Conservation (phyloP, 2,888 invertebrate species). For the Oscheius sp. region DNA sequence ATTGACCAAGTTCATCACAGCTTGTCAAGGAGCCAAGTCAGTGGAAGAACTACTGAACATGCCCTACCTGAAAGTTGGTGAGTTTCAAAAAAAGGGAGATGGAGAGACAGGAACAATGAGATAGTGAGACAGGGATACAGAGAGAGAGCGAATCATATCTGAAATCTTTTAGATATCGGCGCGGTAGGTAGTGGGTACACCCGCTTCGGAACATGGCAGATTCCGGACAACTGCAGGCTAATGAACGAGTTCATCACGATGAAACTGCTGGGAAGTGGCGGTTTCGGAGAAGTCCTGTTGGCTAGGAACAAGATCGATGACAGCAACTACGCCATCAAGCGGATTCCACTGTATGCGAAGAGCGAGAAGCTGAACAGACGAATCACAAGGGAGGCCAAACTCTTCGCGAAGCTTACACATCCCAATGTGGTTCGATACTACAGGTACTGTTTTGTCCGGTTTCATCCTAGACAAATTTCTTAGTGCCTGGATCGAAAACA, state of each 20-base stretch:
- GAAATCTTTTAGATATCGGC: constrained; percentile 16
- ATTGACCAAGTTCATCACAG: constrained; percentile 41
- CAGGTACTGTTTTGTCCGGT: constrained; percentile 16
- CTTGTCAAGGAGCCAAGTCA: constrained; percentile 49
- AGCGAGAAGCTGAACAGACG: constrained; percentile 85
- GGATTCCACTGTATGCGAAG: constrained; percentile 44
- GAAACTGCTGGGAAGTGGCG: constrained; percentile 83
- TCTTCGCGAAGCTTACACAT: constrained; percentile 91
- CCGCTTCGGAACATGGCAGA: constrained; percentile 15
- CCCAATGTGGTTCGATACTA: constrained; percentile 87
- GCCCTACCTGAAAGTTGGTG: constrained; percentile 45
- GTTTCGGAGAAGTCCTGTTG: constrained; percentile 92
- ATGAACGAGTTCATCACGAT: constrained; percentile 57
- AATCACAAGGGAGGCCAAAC: constrained; percentile 92
- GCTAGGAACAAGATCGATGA: constrained; percentile 91
- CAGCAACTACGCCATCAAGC: constrained; percentile 91
- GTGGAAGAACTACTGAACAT: constrained; percentile 51
- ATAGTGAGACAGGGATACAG: no score
- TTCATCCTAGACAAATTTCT: not conserved
- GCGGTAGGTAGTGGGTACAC: constrained; percentile 30
- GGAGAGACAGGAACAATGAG: no score
- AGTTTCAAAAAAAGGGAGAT: not conserved
- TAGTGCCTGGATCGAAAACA: constrained; percentile 47
- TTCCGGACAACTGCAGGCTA: constrained; percentile 36
- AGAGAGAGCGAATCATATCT: not conserved